A percentile compares a stretch with the other conserved stretches of the same genome.
phyloP scores from a whole-genome alignment of 2,888 invertebrate species.

The Epicampocera succincta region DNA sequence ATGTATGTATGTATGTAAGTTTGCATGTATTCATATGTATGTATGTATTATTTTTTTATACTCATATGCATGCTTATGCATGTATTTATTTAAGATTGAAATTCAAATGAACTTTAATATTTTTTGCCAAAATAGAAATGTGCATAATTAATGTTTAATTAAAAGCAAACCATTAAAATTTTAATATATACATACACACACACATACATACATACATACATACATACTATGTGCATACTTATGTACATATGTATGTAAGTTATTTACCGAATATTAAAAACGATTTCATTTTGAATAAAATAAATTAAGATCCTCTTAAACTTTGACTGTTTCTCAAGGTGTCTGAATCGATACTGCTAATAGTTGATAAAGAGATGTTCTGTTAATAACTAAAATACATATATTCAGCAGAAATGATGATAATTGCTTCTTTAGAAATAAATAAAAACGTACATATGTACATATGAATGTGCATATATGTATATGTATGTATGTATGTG shows the following conservation, averaged over 20 bases:
- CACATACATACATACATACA: too few relatives aligned
- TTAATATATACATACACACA: too few relatives aligned
- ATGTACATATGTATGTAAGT: not conserved
- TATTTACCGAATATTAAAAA: constrained; percentile 54
- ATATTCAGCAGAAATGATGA: constrained; percentile 10
- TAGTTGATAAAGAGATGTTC: constrained; percentile 21
- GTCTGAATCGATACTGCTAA: constrained; percentile 46
- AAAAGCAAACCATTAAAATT: not conserved
- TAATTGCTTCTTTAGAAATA: not conserved
- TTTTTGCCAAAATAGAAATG: too few relatives aligned
- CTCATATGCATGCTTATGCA: too few relatives aligned
- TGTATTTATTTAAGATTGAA: too few relatives aligned
- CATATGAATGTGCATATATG: not conserved
- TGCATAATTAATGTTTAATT: too few relatives aligned
- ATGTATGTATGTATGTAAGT: too few relatives aligned
- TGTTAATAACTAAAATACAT: constrained; percentile 21
- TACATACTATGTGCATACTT: not conserved
- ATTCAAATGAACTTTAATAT: too few relatives aligned
- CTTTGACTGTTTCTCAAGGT: constrained; percentile 34
- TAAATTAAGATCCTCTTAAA: constrained; percentile 1
- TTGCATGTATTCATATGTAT: too few relatives aligned
- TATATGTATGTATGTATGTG: not conserved
- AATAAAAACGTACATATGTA: not conserved
- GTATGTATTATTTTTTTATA: too few relatives aligned
- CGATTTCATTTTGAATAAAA: constrained; percentile 47